These are phyloP conservation scores for Hoplodrina blanda DNA, from an alignment of 2,888 invertebrate species.

Conservation along the genomic window DNA sequence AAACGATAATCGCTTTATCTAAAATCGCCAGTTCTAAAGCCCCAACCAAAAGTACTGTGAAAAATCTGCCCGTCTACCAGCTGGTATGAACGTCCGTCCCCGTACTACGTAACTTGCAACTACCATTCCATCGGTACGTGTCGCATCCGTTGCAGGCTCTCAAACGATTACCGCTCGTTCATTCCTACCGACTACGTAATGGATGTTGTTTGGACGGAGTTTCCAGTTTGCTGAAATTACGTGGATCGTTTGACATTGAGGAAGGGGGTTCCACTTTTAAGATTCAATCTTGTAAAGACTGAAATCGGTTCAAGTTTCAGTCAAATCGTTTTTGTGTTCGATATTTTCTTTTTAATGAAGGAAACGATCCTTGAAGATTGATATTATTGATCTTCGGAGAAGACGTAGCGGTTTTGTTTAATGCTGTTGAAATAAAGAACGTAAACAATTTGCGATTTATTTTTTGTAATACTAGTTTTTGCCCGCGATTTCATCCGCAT, in stretches of 20 bases:
- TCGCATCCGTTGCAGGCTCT: constrained; percentile 63
- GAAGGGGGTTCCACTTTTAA: constrained; percentile 56
- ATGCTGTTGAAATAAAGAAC: not conserved
- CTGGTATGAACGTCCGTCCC: constrained; percentile 39
- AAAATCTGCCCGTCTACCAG: constrained; percentile 50
- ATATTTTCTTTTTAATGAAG: constrained; percentile 19
- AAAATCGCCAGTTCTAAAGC: constrained; percentile 53
- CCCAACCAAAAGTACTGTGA: constrained; percentile 51
- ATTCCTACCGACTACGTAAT: constrained; percentile 59
- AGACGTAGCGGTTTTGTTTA: not conserved
- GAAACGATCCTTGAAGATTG: not conserved
- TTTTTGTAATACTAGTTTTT: no score
- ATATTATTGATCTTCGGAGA: not conserved
- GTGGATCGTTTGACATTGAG: constrained; percentile 56
- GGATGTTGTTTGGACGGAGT: constrained; percentile 62
- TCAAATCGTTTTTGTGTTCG: constrained; percentile 36
- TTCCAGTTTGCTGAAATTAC: constrained; percentile 61
- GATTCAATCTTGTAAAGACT: constrained; percentile 64
- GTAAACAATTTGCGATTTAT: no score
- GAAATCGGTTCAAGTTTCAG: constrained; percentile 52
- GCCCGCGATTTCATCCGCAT: no score
- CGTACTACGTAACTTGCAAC: constrained; percentile 50
- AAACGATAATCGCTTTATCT: constrained; percentile 49
- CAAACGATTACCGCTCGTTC: constrained; percentile 56
- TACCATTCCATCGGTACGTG: constrained; percentile 55